These are phyloP conservation scores for Sternarchorhynchus goeldii DNA, from an alignment of 2,797 vertebrate genomes.

Conservation along the genomic window DNA sequence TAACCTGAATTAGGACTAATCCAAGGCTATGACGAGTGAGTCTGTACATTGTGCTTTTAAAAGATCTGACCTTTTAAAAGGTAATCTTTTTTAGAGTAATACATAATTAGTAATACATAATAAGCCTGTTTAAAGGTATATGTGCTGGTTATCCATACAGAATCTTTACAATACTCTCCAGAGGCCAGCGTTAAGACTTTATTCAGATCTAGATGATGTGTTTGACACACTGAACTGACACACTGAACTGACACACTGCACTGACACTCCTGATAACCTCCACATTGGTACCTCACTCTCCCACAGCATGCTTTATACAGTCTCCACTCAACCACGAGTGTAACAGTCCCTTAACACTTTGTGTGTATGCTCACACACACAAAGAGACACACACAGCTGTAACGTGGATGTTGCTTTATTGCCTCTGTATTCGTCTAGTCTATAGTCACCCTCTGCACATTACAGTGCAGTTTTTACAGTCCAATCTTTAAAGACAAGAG, in stretches of 20 bases:
- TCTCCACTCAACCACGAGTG: conserved; percentile 32
- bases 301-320: conserved; percentile 32
- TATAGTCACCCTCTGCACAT: not conserved
- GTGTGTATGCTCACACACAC: not conserved
- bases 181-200: not conserved
- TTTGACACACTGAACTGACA: conserved; percentile 49
- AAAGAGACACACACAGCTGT: not conserved
- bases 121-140: too few relatives aligned
- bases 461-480: not conserved
- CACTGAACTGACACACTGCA: conserved; percentile 47
- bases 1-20: not conserved
- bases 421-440: not conserved
- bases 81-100: too few relatives aligned
- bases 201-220: conserved; percentile 22
- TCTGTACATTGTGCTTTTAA: not conserved
- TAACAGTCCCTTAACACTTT: conserved; percentile 20
- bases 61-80: not conserved
- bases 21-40: not conserved
- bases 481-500: not conserved
- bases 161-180: not conserved
- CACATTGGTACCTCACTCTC: conserved; percentile 11
- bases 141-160: too few relatives aligned
- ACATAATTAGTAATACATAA: too few relatives aligned
- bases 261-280: conserved; percentile 23
- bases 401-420: conserved; percentile 15